Evolutionary conservation across 1,140 invertebrate genomes (phyloP).

Genomic region (Coelopa frigida): DNA sequence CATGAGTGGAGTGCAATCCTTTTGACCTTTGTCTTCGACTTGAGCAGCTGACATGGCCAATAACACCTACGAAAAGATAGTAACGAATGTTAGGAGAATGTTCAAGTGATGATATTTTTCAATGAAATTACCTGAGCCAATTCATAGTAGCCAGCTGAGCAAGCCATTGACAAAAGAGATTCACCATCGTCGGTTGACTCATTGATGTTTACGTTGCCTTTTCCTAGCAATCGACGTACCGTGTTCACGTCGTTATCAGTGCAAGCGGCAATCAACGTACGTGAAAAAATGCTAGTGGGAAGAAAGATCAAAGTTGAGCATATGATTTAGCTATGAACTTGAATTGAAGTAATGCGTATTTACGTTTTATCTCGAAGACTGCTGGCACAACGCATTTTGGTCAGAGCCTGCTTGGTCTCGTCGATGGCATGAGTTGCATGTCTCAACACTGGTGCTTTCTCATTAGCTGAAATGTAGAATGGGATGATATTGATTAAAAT

Average conservation of each 20-base stretch:
- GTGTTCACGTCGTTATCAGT: slow-evolving; percentile 87
- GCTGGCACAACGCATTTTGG: slow-evolving; percentile 85
- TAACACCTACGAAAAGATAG: slow-evolving; percentile 56
- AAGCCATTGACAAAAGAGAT: slow-evolving; percentile 83
- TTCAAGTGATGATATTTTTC: background rate
- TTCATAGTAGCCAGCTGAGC: slow-evolving; percentile 89
- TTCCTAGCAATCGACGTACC: slow-evolving; percentile 80
- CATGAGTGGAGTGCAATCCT: slow-evolving; percentile 96
- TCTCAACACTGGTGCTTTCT: slow-evolving; percentile 50
- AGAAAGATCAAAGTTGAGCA: background rate
- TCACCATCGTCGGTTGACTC: slow-evolving; percentile 91
- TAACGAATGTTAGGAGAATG: background rate
- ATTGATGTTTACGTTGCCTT: slow-evolving; percentile 77
- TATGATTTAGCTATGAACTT: background rate
- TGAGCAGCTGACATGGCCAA: slow-evolving; percentile 95
- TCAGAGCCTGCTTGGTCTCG: slow-evolving; percentile 90
- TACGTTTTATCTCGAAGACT: slow-evolving; percentile 48
- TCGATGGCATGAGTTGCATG: slow-evolving; percentile 63
- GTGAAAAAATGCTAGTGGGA: slow-evolving; percentile 36
- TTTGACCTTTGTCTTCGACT: slow-evolving; percentile 86
- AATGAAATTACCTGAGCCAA: slow-evolving; percentile 67
- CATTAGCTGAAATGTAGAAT: slow-evolving; percentile 54
- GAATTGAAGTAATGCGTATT: background rate
- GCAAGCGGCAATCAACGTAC: slow-evolving; percentile 57
- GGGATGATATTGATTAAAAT: slow-evolving; percentile 3